phyloP scores from a whole-genome alignment of 35 echinoderm and acorn worm species.

The Apostichopus parvimensis region DNA sequence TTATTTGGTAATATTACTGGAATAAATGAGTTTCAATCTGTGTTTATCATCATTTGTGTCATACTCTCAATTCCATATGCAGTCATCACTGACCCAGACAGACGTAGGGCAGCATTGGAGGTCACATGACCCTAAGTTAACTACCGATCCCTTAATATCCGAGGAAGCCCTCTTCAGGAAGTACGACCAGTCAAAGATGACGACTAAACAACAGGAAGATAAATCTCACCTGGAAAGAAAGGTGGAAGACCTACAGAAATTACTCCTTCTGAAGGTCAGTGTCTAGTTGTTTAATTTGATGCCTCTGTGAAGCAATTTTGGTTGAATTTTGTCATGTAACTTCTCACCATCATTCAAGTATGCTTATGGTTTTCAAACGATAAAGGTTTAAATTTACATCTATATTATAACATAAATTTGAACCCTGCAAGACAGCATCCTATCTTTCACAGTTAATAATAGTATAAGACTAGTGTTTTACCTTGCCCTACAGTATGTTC shows the following conservation, averaged over 20 bases:
- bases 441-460: no score
- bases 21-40: no score
- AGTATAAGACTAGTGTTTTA: no score
- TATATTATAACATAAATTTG: no score
- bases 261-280: constrained; percentile 80
- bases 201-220: neutral
- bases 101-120: neutral
- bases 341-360: no score
- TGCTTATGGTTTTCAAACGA: no score
- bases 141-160: neutral
- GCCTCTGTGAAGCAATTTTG: neutral
- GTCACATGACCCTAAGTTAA: neutral
- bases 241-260: constrained; percentile 69
- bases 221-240: constrained; percentile 41
- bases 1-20: no score
- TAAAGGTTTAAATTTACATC: no score
- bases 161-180: neutral
- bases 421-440: no score
- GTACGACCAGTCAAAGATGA: constrained; percentile 3
- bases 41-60: no score
- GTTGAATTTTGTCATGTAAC: no score
- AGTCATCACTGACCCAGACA: neutral
- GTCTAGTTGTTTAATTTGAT: neutral
- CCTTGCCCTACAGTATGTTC: no score
- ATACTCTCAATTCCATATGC: neutral